Conservation (phyloP, 2,113 vertebrate species). For the Callorhinus ursinus region DNA sequence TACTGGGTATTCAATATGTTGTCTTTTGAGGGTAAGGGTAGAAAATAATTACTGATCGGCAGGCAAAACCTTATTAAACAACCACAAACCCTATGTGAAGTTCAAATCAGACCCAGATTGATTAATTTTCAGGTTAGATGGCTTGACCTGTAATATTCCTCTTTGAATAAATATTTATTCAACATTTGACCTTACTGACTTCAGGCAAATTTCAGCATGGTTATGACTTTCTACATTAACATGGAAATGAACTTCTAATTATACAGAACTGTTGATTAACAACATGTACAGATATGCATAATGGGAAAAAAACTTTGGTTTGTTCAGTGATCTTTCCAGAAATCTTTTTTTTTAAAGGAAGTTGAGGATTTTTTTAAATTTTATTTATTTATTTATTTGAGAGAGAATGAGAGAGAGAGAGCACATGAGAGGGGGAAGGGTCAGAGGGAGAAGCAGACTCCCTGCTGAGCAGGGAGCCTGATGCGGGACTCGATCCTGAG, state of each 20-base stretch:
- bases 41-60: conserved; percentile 41
- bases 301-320: conserved; percentile 44
- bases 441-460: no score
- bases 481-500: no score
- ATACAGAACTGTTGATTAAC: conserved; percentile 61
- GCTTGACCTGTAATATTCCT: conserved; percentile 21
- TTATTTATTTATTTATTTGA: no score
- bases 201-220: conserved; percentile 53
- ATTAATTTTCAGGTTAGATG: conserved; percentile 52
- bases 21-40: background rate
- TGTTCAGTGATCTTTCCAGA: conserved; percentile 43
- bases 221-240: conserved; percentile 59
- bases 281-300: conserved; percentile 47
- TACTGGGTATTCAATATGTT: conserved; percentile 6
- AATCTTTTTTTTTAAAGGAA: background rate
- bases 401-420: no score
- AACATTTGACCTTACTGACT: conserved; percentile 60
- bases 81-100: background rate
- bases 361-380: no score
- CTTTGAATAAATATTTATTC: conserved; percentile 72
- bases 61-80: background rate
- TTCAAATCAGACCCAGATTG: background rate
- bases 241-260: conserved; percentile 63
- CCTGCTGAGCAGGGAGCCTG: no score
- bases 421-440: no score